Conservation (phyloP, 2,888 invertebrate genomes). For the Ectropis crepuscularia region DNA sequence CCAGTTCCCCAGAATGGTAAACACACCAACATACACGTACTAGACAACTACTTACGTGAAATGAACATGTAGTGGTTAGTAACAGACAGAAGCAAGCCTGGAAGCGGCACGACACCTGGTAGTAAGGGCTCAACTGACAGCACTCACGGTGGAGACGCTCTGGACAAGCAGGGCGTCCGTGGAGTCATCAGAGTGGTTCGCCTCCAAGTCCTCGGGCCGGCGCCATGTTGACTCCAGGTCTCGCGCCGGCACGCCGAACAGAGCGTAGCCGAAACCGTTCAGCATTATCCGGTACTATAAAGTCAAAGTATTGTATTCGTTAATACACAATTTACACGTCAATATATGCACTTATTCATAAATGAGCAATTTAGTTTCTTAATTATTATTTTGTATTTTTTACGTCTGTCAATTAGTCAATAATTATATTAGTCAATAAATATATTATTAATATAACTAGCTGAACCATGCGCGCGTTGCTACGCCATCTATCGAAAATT, state of each 20-base stretch:
- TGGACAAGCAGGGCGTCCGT: conserved; percentile 84
- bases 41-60: conserved; percentile 23
- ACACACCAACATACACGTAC: not conserved
- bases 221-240: conserved; percentile 90
- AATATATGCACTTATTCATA: no score
- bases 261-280: conserved; percentile 91
- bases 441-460: no score
- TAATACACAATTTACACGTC: no score
- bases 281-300: conserved; percentile 93
- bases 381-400: no score
- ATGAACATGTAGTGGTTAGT: conserved; percentile 29
- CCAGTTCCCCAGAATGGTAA: not conserved
- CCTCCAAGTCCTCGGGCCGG: conserved; percentile 83
- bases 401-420: no score
- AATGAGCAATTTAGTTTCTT: no score
- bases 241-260: conserved; percentile 90
- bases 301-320: not conserved
- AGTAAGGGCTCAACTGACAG: conserved; percentile 76
- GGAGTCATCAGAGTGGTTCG: conserved; percentile 75
- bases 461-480: no score
- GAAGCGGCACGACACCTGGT: conserved; percentile 52
- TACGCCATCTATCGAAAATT: no score
- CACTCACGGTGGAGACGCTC: conserved; percentile 85
- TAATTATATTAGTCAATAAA: no score
- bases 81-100: conserved; percentile 30